Base-by-base conservation (phyloP, 2,797 vertebrate species). In the Pantherophis alleghaniensis region DNA sequence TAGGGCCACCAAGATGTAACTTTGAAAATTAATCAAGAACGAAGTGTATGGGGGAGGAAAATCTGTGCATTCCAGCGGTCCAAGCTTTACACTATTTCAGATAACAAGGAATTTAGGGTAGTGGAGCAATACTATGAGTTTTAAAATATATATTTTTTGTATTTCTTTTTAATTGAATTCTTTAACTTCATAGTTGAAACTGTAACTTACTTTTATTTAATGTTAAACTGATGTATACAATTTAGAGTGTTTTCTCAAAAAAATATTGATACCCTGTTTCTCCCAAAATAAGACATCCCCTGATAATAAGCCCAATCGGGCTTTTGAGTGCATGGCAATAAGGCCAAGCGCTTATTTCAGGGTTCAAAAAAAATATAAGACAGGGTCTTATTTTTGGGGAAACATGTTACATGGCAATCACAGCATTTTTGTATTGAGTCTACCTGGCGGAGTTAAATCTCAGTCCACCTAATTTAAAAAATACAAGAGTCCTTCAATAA, bases 11-110 rank as follows among this genome's bases (percentile, higher is more conserved):
- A 13, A 28, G 7, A 24, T 91, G 47, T 24, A n/a, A 63, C 37
- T 87, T 63, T 37, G 22, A 66, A 66, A 37, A 22, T 18, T 42
- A 42, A 28, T 53, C 1, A 66, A 60, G 12, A 24, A 32, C 11
- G 1, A 24, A 2, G 22, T 12, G 2, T 2, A 22, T 18, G 4
- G 0, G 9, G 47, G 18, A 51, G 7, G 18, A 14, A 7, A 20
- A 18, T 60, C 3, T 59, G 5, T 61, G 18, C 79, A 12, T 32
- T 51, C 14, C 4, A 56, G 7, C 87, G 13, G 28, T 51, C 63
- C n/a, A 14, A 1, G 2, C 13, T 14, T 55, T 87, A 13, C 1
- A 9, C 6, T 42, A 24, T 91, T 51, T 59, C 42, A 26, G 60
- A 7, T 12, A 59, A 47, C 22, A 74, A 55, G 16, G 5, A 28